Evolutionary conservation across 2,888 invertebrate species (phyloP).

Genomic region (Tromatobia lineatoria): DNA sequence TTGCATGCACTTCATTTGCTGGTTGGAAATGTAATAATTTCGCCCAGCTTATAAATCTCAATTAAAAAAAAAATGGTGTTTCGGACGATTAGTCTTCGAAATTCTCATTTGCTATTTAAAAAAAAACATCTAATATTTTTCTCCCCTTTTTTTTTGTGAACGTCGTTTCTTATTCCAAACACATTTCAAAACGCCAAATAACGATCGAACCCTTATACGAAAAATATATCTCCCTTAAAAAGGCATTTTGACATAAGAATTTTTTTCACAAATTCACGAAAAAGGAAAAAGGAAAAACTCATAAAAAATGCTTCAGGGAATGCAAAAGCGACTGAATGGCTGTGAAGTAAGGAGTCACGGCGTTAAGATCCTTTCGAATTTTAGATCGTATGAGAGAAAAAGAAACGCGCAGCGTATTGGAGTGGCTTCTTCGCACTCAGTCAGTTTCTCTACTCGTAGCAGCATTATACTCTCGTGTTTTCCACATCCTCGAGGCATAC

Average conservation of each 20-base stretch:
- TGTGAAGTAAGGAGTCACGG: conserved; percentile 32
- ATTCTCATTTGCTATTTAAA: too few species aligned
- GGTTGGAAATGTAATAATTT: too few species aligned
- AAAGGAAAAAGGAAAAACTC: conserved; percentile 23
- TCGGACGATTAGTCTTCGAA: too few species aligned
- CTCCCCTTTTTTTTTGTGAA: too few species aligned
- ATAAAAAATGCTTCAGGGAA: conserved; percentile 38
- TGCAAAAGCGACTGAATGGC: conserved; percentile 41
- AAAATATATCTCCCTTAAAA: not conserved
- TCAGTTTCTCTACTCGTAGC: conserved; percentile 23
- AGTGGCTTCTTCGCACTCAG: conserved; percentile 65
- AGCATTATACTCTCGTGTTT: conserved; percentile 72
- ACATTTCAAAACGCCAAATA: not conserved
- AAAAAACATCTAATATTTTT: too few species aligned
- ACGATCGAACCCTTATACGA: not conserved
- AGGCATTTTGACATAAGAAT: not conserved
- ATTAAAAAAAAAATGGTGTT: too few species aligned
- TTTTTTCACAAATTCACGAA: not conserved
- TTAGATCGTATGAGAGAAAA: conserved; percentile 18
- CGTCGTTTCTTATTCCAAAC: not conserved
- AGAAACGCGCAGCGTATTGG: conserved; percentile 61
- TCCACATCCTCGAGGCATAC: conserved; percentile 78
- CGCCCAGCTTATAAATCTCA: too few species aligned
- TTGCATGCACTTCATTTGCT: too few species aligned
- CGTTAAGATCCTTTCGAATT: conserved; percentile 16